Conservation (phyloP, 1,140 invertebrate genomes). For the Atta colombica region DNA sequence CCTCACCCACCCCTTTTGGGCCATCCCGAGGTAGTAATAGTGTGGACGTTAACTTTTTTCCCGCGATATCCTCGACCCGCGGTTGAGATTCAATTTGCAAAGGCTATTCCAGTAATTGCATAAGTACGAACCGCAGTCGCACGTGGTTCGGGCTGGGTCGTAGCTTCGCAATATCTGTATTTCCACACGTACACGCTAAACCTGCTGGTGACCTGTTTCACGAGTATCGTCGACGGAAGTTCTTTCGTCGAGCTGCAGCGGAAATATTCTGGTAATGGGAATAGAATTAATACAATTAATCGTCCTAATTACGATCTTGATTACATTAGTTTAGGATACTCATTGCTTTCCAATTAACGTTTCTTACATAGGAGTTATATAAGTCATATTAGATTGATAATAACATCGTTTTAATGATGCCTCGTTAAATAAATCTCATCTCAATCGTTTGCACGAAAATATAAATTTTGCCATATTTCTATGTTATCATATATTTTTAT, state of each 20-base stretch:
- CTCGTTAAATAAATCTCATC: background rate
- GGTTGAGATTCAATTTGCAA: slow-evolving; percentile 78
- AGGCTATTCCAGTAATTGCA: slow-evolving; percentile 76
- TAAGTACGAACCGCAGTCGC: slow-evolving; percentile 75
- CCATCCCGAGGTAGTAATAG: slow-evolving; percentile 40
- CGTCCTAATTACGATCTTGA: slow-evolving; percentile 45
- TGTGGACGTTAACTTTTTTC: slow-evolving; percentile 70
- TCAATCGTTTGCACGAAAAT: background rate
- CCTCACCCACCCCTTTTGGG: slow-evolving; percentile 44
- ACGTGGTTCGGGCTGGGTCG: slow-evolving; percentile 65
- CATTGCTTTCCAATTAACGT: slow-evolving; percentile 47
- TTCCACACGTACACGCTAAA: slow-evolving; percentile 45
- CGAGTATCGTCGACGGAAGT: slow-evolving; percentile 26
- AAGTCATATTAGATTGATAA: slow-evolving; percentile 5
- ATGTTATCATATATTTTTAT: background rate
- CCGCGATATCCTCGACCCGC: slow-evolving; percentile 58
- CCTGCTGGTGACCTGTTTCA: slow-evolving; percentile 21
- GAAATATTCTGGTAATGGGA: slow-evolving; percentile 23
- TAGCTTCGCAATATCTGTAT: slow-evolving; percentile 60
- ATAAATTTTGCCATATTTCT: background rate
- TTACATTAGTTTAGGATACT: slow-evolving; percentile 44
- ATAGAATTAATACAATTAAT: slow-evolving; percentile 55
- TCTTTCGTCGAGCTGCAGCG: slow-evolving; percentile 32
- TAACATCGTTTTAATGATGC: background rate
- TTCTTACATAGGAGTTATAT: slow-evolving; percentile 20